Conservation (phyloP, 2,797 vertebrate genomes). For the Cuniculus paca region DNA sequence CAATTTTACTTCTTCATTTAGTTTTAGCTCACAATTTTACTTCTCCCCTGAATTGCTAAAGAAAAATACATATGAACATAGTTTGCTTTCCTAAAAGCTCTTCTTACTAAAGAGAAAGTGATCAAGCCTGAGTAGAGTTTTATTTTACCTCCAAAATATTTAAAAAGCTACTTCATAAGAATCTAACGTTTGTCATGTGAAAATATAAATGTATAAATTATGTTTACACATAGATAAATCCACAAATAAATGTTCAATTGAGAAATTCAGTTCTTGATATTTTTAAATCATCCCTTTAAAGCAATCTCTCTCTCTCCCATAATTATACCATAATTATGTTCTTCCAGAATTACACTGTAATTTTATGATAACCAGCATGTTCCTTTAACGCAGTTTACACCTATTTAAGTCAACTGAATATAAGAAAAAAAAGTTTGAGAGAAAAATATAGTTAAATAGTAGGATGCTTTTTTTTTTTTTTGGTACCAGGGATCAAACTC, state of each 20-base stretch:
- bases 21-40: background rate
- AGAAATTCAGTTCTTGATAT: background rate
- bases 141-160: background rate
- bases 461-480: too few relatives aligned
- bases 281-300: background rate
- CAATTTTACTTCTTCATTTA: background rate
- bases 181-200: background rate
- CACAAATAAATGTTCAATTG: background rate
- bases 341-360: background rate
- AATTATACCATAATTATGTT: background rate
- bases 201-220: background rate
- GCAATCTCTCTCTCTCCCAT: background rate
- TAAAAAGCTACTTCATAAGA: background rate
- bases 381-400: background rate
- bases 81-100: background rate
- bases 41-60: accelerated
- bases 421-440: background rate
- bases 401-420: background rate
- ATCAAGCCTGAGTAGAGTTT: background rate
- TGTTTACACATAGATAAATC: background rate
- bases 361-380: background rate
- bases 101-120: background rate
- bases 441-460: background rate
- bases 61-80: background rate
- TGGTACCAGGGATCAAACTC: too few relatives aligned